Base-by-base conservation (phyloP, 2,797 vertebrate genomes). In the Ptychobarbus kaznakovi region DNA sequence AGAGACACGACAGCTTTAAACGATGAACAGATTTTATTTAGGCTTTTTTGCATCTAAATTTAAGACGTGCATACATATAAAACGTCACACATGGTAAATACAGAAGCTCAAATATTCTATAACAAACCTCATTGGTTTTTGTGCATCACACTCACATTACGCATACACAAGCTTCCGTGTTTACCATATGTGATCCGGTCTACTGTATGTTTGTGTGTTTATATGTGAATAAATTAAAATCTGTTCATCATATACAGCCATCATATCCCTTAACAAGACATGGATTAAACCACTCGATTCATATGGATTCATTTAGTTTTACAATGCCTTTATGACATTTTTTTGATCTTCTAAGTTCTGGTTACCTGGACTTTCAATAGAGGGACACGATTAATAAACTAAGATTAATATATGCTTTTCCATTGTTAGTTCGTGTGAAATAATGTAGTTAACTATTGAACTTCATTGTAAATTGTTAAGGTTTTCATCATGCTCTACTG, bases 141-240 rank as follows among this genome's bases (percentile, higher is more conserved):
- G 8, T 66, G 15, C 65, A 1, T 35, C 7, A 35, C 65, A 66
- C 13, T 32, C 61, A 16, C 22, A 32, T 32, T 15, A 65, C 25
- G 25, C 13, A 32, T 32, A 32, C 28, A 18, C 6, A 65, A 8
- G 15, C 28, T 32, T 35, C 16, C 6, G 6, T 66, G 15, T 66
- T 35, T 66, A 32, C 63, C 15, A 35, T 16, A 18, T 35, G 15
- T 35, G 28, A 66, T 35, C 25, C 28, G 4, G 13, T 15, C 13
- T 63, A 16, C 51, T 53, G 16, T 53, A 25, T 61, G 61, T 2
- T 63, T 63, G 25, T 63, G 25, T 28, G 13, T 25, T 25, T 32
- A 65, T 28, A 65, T 16, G 61, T 65, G 25, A 65, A 65, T 65
- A 65, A 63, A 63, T 63, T 63, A 63, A 63, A 63, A 63, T 32